Evolutionary conservation across 2,113 vertebrate species (phyloP), one percentile per base, ranked within the genome.

Genomic region (Lanius ludovicianus): DNA sequence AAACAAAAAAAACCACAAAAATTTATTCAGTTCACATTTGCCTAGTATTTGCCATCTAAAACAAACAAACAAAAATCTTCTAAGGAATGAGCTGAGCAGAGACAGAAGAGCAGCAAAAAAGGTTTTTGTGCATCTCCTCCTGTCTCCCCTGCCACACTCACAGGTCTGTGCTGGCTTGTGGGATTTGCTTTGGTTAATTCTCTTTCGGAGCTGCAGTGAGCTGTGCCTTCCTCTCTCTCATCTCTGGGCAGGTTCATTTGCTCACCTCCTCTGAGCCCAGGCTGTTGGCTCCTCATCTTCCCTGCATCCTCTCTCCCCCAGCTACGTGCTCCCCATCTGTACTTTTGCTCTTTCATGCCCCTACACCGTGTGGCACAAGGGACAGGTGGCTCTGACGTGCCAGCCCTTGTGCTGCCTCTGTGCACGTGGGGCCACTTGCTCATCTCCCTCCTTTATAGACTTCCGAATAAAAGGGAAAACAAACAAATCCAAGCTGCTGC

Each of bases 311-410:
- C 42, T 82, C 13, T 46, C 59, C 68, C 22, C 4, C 24, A 93
- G 59, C 46, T 69, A 1, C 3, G 5, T n/a, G 56, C 31, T 91
- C 50, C 53, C 20, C 1, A 0, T 19, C 28, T 17, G 24, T 7
- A 25, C 9, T 28, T 73, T 35, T 49, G 37, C 50, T 33, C 33
- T 76, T 68, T 46, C 23, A 0, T 19, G 24, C 6, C 37, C 37
- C 31, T 18, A 2, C 5, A 4, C 13, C 3, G 0, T 0, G 13
- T 3, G 15, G 44, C 1, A 2, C 41, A 9, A 19, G 30, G 62
- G 57, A 23, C 67, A 75, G 41, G 30, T 4, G 20, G 59, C 24
- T 75, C 56, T 63, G 35, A 7, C 0, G 0, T 9, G 18, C 37
- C 70, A 53, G 20, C 62, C 57, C 68, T 42, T 7, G 28, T 50